Base-by-base conservation (phyloP, 2,113 vertebrate species). In the Hylia prasina region DNA sequence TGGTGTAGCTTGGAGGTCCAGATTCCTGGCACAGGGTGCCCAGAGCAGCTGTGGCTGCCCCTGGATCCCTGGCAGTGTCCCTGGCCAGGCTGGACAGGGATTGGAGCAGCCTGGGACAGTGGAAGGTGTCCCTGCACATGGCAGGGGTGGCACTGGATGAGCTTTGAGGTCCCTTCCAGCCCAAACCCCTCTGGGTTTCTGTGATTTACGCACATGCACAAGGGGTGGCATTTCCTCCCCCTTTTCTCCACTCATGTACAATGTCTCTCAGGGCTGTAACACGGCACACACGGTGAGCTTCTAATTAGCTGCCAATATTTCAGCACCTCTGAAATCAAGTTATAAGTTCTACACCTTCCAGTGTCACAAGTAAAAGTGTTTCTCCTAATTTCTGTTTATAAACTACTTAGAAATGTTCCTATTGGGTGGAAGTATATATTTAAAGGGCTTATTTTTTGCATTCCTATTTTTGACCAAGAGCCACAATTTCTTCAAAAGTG, bases 401-500 rank as follows among this genome's bases (percentile, higher is more conserved):
- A 61, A 72, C 8, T 27, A 22, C 9, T 20, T 14, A 30, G 10
- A 37, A 77, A 40, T 4, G 11, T 37, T 77, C 28, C 30, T 15
- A 13, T 5, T 1, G 27, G 13, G 24, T 11, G 53, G 47, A 69
- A 82, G 11, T 10, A 80, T 33, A 39, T 30, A 83, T 18, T 15
- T 17, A 50, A 86, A 58, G 7, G 30, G 2, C 2, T 45, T n/a
- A 13, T 31, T 70, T 82, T 75, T 42, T 54, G 45, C 42, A 35
- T 50, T 90, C 56, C 50, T 53, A 54, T 28, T 93, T 90, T 65
- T 77, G 64, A 90, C 47, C 54, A 90, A 24, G 45, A 93, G n/a
- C 51, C 80, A 54, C 13, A 5, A 61, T 70, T 95, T 95, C 66
- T 97, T 97, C 76, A 96, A 97, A 98, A 98, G 92, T 96, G 86